These are phyloP conservation scores for Percopsis omiscomaycus DNA, from an alignment of 2,797 vertebrate genomes.

Conservation along the genomic window DNA sequence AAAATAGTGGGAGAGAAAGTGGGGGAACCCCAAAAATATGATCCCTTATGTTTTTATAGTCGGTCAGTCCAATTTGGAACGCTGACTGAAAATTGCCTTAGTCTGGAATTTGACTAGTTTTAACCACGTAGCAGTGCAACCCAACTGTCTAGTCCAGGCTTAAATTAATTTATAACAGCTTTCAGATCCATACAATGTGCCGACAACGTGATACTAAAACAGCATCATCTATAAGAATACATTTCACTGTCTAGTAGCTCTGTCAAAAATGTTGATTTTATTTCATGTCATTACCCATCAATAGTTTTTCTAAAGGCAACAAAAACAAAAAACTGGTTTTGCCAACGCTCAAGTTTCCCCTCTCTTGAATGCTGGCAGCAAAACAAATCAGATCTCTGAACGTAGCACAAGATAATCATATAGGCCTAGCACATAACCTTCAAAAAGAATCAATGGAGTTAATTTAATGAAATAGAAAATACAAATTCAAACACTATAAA, in stretches of 20 bases:
- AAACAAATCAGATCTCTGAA: too few relatives aligned
- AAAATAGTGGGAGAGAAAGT: constrained; percentile 38
- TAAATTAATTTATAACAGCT: background rate
- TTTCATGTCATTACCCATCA: background rate
- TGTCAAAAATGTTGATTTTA: background rate
- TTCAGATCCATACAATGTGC: background rate
- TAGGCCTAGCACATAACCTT: background rate
- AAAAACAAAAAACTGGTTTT: background rate
- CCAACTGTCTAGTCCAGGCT: background rate
- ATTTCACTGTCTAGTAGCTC: background rate
- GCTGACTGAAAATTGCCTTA: constrained; percentile 27
- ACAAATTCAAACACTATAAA: too few relatives aligned
- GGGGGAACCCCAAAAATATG: constrained; percentile 59
- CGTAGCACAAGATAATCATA: too few relatives aligned
- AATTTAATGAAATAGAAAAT: too few relatives aligned
- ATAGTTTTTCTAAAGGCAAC: background rate
- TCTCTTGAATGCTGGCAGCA: too few relatives aligned
- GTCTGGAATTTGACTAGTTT: constrained; percentile 6
- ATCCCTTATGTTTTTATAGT: constrained; percentile 46
- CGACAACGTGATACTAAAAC: background rate
- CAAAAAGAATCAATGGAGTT: background rate
- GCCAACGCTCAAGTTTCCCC: too few relatives aligned
- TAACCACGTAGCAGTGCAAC: background rate
- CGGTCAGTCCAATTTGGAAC: constrained; percentile 16
- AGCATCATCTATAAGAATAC: background rate